Conservation (phyloP, 1,140 invertebrate genomes). For the Bombus pyrosoma region DNA sequence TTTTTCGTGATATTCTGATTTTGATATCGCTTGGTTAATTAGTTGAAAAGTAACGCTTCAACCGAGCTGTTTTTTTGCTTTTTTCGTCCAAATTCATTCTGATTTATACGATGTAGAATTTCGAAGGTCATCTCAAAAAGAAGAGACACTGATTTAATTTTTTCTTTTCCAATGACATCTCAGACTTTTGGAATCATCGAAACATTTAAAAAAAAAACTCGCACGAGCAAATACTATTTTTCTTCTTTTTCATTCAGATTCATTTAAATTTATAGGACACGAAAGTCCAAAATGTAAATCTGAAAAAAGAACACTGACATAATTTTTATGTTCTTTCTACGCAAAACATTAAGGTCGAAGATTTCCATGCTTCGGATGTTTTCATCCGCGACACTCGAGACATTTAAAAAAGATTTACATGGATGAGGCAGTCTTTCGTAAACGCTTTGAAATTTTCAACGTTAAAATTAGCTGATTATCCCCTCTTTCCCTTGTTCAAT, state of each 20-base stretch:
- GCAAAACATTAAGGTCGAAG: no score
- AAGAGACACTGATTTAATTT: no score
- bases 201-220: neutral
- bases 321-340: neutral
- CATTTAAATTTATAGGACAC: neutral
- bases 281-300: neutral
- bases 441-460: neutral
- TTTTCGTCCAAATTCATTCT: no score
- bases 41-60: no score
- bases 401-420: neutral
- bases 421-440: neutral
- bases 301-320: neutral
- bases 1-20: neutral
- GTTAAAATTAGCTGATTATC: constrained; percentile 23
- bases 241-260: no score
- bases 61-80: no score
- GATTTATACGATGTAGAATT: no score
- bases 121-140: no score
- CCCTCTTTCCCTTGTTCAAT: neutral
- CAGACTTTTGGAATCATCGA: neutral
- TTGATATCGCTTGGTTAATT: no score
- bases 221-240: neutral
- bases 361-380: neutral
- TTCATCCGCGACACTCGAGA: neutral
- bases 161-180: no score